Percentiles rank a stretch among this genome's conserved stretches.
These are phyloP conservation scores for Galleria mellonella DNA, from an alignment of 1,140 invertebrate genomes.

Conservation along the genomic window DNA sequence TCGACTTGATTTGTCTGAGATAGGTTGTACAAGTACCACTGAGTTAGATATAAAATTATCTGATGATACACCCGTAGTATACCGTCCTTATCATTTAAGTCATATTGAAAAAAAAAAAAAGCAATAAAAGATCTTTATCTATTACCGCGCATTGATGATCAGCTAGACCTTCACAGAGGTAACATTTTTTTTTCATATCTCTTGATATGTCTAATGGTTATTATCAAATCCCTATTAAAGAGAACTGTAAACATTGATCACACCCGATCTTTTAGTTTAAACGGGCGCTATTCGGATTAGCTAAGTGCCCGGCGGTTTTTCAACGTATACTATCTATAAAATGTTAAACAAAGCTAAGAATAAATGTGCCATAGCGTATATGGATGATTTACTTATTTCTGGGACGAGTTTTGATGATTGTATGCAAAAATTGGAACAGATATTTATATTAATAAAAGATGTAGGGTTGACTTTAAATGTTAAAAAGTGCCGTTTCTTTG, in stretches of 20 bases:
- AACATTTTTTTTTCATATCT: neutral
- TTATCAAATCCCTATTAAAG: neutral
- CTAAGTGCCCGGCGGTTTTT: neutral
- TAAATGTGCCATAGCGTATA: neutral
- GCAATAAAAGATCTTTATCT: neutral
- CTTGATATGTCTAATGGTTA: neutral
- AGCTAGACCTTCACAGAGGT: neutral
- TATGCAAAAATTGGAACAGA: neutral
- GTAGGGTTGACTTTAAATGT: neutral
- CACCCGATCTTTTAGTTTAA: neutral
- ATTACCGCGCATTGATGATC: neutral
- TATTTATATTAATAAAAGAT: neutral
- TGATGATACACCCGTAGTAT: no score
- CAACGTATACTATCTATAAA: neutral
- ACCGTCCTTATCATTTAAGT: no score
- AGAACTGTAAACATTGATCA: neutral
- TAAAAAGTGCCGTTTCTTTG: neutral
- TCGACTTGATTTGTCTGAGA: no score
- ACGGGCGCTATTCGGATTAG: neutral
- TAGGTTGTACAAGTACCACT: no score
- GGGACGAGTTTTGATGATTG: neutral
- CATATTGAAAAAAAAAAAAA: no score
- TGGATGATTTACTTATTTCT: neutral
- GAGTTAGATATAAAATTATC: no score
- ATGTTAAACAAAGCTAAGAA: neutral